Evolutionary conservation across 2,113 vertebrate species (phyloP).

Genomic region (Dolichotis patagonum): DNA sequence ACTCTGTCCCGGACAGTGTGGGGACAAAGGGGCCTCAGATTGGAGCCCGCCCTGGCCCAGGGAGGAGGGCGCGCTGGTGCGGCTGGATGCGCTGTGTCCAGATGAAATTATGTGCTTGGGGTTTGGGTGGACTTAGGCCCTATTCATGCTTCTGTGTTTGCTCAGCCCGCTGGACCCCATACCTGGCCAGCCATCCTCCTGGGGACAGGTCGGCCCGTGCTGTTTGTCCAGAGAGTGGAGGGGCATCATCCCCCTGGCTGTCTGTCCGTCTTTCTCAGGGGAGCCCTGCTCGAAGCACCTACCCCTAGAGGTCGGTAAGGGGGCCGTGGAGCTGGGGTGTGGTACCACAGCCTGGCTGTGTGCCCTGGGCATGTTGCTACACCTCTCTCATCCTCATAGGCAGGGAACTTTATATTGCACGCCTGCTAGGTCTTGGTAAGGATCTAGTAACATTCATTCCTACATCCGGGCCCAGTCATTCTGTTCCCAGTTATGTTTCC

Average conservation of each 20-base stretch:
- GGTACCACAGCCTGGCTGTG: not conserved
- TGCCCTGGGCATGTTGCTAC: not conserved
- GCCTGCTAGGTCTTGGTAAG: not conserved
- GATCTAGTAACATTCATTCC: not conserved
- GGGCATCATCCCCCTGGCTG: not conserved
- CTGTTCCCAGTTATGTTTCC: not conserved
- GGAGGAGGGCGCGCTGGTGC: constrained; percentile 34
- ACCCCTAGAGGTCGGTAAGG: fast-evolving
- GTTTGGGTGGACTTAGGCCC: constrained; percentile 79
- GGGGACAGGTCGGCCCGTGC: constrained; percentile 54
- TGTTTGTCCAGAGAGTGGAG: constrained; percentile 18
- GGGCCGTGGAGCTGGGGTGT: not conserved
- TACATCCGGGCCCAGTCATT: not conserved
- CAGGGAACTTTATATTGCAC: not conserved
- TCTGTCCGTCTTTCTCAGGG: not conserved
- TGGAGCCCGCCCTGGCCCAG: constrained; percentile 8
- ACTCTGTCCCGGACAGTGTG: constrained; percentile 42
- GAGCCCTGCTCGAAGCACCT: fast-evolving
- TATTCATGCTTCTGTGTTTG: constrained; percentile 79
- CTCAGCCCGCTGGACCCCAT: constrained; percentile 62
- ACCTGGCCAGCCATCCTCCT: constrained; percentile 65
- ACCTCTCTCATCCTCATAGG: not conserved
- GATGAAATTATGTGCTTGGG: constrained; percentile 81
- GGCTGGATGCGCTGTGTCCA: constrained; percentile 57
- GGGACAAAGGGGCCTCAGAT: constrained; percentile 76